A percentile compares a stretch with the other conserved stretches of the same genome.
Conservation (phyloP, 2,113 vertebrate genomes). For the Tetrax tetrax region DNA sequence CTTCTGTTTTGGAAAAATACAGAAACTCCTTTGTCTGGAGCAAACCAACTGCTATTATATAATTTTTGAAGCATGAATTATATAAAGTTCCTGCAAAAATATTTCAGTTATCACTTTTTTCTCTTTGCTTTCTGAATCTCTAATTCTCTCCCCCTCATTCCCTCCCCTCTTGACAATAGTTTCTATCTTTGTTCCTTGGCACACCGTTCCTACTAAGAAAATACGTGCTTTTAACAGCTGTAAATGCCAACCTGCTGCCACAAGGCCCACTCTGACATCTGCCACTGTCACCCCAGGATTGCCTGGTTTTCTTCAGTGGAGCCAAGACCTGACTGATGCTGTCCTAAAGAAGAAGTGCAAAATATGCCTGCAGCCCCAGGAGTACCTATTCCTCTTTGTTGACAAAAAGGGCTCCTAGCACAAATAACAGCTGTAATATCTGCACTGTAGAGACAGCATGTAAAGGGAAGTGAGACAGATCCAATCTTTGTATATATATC, state of each 20-base stretch:
- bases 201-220: background rate
- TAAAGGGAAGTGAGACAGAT: background rate
- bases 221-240: background rate
- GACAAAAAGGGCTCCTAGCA: background rate
- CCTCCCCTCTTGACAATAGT: background rate
- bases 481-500: background rate
- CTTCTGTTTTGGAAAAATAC: background rate
- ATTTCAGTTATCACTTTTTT: background rate
- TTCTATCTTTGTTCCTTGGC: background rate
- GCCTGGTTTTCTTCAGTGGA: background rate
- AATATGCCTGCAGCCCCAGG: background rate
- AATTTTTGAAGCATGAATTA: background rate
- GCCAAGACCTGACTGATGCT: background rate
- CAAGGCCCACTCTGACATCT: background rate
- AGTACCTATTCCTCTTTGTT: background rate
- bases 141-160: conserved; percentile 8
- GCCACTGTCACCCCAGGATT: background rate
- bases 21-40: background rate
- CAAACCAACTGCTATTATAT: background rate
- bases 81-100: background rate
- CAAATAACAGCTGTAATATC: background rate
- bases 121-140: background rate
- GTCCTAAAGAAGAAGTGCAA: background rate
- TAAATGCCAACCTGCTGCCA: conserved; percentile 3
- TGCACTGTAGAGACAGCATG: background rate